Percentiles rank a stretch among this genome's conserved stretches.
Conservation (phyloP, 2,888 invertebrate genomes). For the Trichogramma dendrolimi region DNA sequence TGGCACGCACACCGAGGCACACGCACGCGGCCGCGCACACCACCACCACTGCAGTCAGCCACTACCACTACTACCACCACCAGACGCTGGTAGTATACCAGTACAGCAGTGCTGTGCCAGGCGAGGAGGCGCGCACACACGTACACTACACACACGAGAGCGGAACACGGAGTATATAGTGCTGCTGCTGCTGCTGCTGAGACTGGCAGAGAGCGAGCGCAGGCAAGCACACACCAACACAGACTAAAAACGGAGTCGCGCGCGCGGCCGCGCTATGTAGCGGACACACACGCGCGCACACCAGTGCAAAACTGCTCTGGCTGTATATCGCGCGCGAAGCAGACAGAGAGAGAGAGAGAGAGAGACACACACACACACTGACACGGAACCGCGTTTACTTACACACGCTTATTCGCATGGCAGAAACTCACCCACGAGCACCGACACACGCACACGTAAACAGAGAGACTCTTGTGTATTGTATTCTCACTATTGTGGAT, state of each 20-base stretch:
- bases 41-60: not conserved
- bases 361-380: conserved; percentile 10
- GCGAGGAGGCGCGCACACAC: no score
- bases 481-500: no score
- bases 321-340: not conserved
- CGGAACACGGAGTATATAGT: not conserved
- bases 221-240: no score
- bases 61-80: conserved; percentile 2
- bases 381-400: conserved; percentile 1
- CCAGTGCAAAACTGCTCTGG: not conserved
- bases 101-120: not conserved
- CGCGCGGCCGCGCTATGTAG: no score
- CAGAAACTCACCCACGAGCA: conserved; percentile 1
- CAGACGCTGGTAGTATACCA: not conserved
- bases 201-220: no score
- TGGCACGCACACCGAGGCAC: conserved; percentile 19
- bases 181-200: not conserved
- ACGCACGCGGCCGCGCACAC: conserved; percentile 22
- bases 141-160: not conserved
- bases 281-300: no score
- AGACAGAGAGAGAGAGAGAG: not conserved
- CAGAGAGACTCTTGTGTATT: not conserved
- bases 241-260: no score
- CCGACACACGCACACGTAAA: conserved; percentile 15
- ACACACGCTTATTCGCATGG: conserved; percentile 2